These are phyloP conservation scores for Manis pentadactyla DNA, from an alignment of 2,797 vertebrate genomes.

Conservation along the genomic window DNA sequence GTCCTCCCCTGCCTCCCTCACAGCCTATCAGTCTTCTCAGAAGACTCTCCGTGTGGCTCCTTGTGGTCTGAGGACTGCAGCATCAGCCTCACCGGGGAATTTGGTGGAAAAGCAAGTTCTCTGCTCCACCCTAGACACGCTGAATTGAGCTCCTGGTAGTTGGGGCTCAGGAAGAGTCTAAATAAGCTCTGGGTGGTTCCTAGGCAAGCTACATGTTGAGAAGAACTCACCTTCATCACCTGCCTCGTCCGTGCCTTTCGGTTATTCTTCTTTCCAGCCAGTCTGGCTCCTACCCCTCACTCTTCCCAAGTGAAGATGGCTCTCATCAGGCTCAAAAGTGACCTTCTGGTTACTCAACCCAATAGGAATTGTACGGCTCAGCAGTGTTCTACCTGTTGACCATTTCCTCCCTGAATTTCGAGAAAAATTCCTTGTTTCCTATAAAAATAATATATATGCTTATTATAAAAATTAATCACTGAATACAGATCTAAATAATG, in stretches of 20 bases:
- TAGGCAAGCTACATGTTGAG: background rate
- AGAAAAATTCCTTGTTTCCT: background rate
- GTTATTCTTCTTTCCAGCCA: background rate
- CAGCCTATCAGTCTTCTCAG: background rate
- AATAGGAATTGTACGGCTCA: background rate
- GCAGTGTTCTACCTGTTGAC: background rate
- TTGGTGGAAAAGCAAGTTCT: background rate
- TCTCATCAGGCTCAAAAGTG: background rate
- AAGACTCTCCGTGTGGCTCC: fast-evolving
- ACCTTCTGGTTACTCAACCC: background rate
- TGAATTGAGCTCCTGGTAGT: background rate
- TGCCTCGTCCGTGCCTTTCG: background rate
- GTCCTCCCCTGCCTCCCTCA: background rate
- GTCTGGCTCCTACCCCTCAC: background rate
- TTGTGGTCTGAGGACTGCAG: background rate
- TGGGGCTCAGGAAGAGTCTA: background rate
- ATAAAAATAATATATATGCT: background rate
- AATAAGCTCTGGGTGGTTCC: background rate
- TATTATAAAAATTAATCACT: slow-evolving; percentile 10
- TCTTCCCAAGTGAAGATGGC: background rate
- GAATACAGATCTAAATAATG: background rate
- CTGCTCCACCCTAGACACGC: background rate
- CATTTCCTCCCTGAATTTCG: background rate
- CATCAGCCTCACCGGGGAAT: background rate
- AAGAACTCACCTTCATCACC: background rate